Evolutionary conservation across 2,888 invertebrate species (phyloP).

Genomic region (Baronia brevicornis): DNA sequence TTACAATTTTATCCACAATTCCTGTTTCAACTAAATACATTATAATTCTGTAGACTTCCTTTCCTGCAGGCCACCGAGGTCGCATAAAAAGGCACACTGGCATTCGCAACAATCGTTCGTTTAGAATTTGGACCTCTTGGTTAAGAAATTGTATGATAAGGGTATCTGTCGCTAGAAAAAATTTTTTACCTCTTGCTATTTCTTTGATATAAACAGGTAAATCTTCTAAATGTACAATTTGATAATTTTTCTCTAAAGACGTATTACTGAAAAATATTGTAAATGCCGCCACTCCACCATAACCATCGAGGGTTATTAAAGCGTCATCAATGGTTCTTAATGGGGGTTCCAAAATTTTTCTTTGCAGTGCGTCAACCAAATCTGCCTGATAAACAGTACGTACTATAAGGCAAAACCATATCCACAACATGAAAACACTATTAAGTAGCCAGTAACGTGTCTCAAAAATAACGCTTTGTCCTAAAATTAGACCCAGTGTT

Average conservation of each 20-base stretch:
- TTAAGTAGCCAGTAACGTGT: constrained; percentile 35
- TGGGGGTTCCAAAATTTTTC: constrained; percentile 32
- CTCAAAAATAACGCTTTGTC: constrained; percentile 33
- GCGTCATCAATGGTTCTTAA: constrained; percentile 32
- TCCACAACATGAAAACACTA: constrained; percentile 38
- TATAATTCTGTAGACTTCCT: constrained; percentile 26
- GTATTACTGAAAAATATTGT: constrained; percentile 30
- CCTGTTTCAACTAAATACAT: constrained; percentile 33
- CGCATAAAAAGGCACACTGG: constrained; percentile 36
- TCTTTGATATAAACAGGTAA: constrained; percentile 22
- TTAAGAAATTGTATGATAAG: constrained; percentile 20
- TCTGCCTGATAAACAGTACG: constrained; percentile 46
- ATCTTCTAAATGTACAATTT: constrained; percentile 22
- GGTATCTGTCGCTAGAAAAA: constrained; percentile 30
- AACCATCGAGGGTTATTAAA: constrained; percentile 28
- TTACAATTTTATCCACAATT: constrained; percentile 24
- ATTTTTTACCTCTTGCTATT: constrained; percentile 34
- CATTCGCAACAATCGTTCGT: constrained; percentile 25
- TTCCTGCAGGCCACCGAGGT: constrained; percentile 41
- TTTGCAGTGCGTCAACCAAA: constrained; percentile 37
- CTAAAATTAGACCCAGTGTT: constrained; percentile 39
- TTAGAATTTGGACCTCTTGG: constrained; percentile 31
- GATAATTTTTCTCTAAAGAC: constrained; percentile 24
- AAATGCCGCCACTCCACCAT: constrained; percentile 32
- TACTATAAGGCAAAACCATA: constrained; percentile 48